Evolutionary conservation across 2,888 invertebrate species (phyloP).

Genomic region (Sycophila texana): DNA sequence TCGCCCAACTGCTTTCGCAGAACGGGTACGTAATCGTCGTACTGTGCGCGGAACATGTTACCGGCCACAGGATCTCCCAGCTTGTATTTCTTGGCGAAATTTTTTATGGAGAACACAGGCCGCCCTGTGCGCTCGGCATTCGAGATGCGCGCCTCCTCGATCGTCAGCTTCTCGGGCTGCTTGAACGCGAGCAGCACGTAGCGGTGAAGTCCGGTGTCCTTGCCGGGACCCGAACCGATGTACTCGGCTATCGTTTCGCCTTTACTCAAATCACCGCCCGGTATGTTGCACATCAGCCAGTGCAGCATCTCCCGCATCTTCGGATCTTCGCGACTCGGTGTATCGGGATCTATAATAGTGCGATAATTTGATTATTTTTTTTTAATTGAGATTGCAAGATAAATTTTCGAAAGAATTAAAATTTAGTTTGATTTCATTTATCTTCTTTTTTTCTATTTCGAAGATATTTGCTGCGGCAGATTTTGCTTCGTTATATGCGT

Average conservation of each 20-base stretch:
- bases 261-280: conserved; percentile 70
- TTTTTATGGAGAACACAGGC: conserved; percentile 78
- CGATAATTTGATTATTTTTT: no score
- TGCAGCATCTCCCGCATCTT: conserved; percentile 69
- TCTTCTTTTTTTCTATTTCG: no score
- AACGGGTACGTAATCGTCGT: conserved; percentile 79
- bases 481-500: no score
- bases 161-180: conserved; percentile 71
- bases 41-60: conserved; percentile 79
- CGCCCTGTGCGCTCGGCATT: conserved; percentile 75
- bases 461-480: no score
- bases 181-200: conserved; percentile 72
- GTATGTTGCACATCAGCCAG: conserved; percentile 74
- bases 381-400: no score
- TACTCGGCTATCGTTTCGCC: conserved; percentile 72
- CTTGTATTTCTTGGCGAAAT: conserved; percentile 79
- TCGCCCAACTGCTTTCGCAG: conserved; percentile 70
- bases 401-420: no score
- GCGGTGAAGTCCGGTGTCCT: conserved; percentile 69
- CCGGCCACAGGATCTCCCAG: conserved; percentile 80
- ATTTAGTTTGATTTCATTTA: no score
- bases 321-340: conserved; percentile 68
- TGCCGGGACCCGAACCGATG: conserved; percentile 71
- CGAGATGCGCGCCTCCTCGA: conserved; percentile 70
- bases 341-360: conserved; percentile 68